Conservation (phyloP, 1,140 invertebrate species). For the Bursaphelenchus mucronatus region DNA sequence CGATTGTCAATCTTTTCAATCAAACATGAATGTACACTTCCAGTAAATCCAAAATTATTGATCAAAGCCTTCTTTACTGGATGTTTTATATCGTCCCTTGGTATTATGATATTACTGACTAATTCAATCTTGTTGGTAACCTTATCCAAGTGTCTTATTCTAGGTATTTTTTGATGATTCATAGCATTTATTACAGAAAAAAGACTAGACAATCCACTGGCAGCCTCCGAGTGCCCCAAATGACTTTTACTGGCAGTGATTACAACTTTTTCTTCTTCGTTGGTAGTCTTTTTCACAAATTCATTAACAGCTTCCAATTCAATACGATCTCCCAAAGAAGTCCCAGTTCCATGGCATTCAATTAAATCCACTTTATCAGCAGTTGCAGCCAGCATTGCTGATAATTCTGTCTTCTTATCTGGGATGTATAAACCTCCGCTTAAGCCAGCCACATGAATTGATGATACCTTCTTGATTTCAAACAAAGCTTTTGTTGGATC, state of each 20-base stretch:
- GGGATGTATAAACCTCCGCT: conserved; percentile 75
- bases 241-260: conserved; percentile 27
- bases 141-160: conserved; percentile 39
- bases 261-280: conserved; percentile 1
- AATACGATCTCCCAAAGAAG: conserved; percentile 81
- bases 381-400: conserved; percentile 76
- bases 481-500: conserved; percentile 70
- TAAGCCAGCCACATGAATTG: conserved; percentile 37
- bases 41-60: conserved; percentile 55
- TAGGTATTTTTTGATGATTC: conserved; percentile 18
- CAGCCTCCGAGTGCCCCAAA: conserved; percentile 47
- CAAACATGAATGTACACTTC: conserved; percentile 39
- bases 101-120: conserved; percentile 16
- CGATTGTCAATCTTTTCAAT: conserved; percentile 12
- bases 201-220: conserved; percentile 39
- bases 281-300: conserved; percentile 13
- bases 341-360: conserved; percentile 91
- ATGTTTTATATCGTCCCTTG: conserved; percentile 22
- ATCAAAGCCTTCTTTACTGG: conserved; percentile 23
- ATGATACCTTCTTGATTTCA: conserved; percentile 66
- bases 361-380: conserved; percentile 75
- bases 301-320: conserved; percentile 78
- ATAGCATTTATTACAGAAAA: conserved; percentile 29
- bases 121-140: conserved; percentile 36
- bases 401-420: conserved; percentile 75